Evolutionary conservation across 1,140 invertebrate species (phyloP), one percentile per base, ranked within the genome.

Genomic region (Cydia pomonella): DNA sequence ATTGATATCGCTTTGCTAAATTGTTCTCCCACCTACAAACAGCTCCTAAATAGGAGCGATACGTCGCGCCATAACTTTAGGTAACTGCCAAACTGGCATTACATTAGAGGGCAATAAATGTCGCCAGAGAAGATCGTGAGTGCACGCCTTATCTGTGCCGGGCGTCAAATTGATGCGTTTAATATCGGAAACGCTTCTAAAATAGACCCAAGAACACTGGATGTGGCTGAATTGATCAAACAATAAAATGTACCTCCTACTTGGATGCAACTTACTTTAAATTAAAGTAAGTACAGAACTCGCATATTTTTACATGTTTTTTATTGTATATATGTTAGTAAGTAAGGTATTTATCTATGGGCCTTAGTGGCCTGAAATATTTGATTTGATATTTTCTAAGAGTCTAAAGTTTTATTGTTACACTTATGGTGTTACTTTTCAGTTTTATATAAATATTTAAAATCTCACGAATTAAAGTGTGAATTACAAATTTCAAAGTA

Each of bases 81-180:
- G 74, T 44, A 78, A 76, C 73, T 79, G 78, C 78, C 80, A 74
- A 80, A 82, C 76, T 75, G 77, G 77, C 73, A 80, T 80, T 80
- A 80, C 79, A 79, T 83, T 80, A 80, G 73, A 77, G 75, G 79
- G 81, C 74, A 82, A 80, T 83, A 82, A 82, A 79, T 80, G 81
- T 82, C 79, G 76, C 72, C 53, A 69, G 16, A 33, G 50, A 59
- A 76, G 81, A 80, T 80, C 81, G 76, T 84, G 81, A 84, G 81
- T 80, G 78, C 77, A 78, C 79, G 81, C 80, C 77, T 84, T 82
- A 83, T 84, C 82, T 82, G 76, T 80, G 76, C 73, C 75, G 78
- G 77, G 76, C 76, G 59, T 80, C 80, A 77, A 83, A 86, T 83
- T 86, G 83, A 86, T 86, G 83, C 80, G 80, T 84, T 86, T 84